phyloP scores from a whole-genome alignment of 2,113 vertebrate genomes.

The Dolichallabes microphthalmus region DNA sequence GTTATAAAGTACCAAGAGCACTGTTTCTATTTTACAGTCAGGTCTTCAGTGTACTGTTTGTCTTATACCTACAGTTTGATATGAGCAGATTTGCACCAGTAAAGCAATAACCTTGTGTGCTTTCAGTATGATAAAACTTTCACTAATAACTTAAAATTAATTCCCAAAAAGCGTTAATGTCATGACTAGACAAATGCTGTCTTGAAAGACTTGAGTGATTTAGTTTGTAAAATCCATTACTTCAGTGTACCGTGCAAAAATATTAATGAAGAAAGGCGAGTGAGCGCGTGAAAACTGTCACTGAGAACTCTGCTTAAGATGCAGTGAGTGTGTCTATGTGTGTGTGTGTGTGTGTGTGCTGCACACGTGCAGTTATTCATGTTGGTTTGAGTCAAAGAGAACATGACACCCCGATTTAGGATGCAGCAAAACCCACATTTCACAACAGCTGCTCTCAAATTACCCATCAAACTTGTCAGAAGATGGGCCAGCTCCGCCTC shows the following conservation, averaged over 20 bases:
- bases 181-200: background rate
- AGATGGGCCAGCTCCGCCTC: conserved; percentile 36
- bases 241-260: conserved; percentile 11
- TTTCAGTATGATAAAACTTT: background rate
- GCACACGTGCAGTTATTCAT: background rate
- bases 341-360: background rate
- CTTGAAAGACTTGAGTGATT: conserved; percentile 1
- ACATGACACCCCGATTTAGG: conserved; percentile 50
- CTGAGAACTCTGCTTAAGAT: background rate
- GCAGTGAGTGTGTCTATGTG: background rate
- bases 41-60: background rate
- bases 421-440: conserved; percentile 48
- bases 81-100: background rate
- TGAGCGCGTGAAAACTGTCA: conserved; percentile 24
- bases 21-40: background rate
- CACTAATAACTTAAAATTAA: background rate
- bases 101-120: background rate
- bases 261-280: conserved; percentile 23
- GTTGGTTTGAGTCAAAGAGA: conserved; percentile 35
- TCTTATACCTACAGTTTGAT: background rate
- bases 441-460: conserved; percentile 52
- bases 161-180: background rate
- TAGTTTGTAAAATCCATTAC: conserved; percentile 26
- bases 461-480: conserved; percentile 49
- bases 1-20: background rate